Evolutionary conservation across 2,113 vertebrate genomes (phyloP).

Genomic region (Odobenus rosmarus): DNA sequence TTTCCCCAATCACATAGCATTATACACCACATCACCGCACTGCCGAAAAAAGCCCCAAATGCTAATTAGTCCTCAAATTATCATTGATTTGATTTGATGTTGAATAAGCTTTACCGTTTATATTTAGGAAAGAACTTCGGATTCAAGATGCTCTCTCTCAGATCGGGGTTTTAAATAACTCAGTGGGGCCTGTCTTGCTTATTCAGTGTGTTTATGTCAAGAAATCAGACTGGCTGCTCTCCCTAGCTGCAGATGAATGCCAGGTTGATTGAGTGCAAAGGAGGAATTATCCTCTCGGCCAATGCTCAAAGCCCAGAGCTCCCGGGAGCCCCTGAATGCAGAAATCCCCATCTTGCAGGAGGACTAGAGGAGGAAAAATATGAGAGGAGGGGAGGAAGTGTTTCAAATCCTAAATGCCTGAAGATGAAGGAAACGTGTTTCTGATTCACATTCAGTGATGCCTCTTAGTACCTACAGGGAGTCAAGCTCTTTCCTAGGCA

Average conservation of each 20-base stretch:
- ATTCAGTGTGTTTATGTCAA: conserved; percentile 77
- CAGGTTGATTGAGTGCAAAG: conserved; percentile 74
- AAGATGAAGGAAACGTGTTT: neutral
- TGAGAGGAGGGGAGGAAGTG: neutral
- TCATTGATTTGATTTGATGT: conserved; percentile 91
- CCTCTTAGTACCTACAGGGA: neutral
- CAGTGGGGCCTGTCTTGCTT: conserved; percentile 75
- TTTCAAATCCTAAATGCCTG: neutral
- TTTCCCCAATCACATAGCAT: conserved; percentile 85
- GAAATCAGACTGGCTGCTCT: conserved; percentile 75
- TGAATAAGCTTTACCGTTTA: conserved; percentile 88
- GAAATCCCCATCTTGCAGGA: neutral
- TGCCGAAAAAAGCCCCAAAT: conserved; percentile 85
- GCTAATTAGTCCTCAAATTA: conserved; percentile 91
- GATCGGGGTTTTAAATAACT: conserved; percentile 82
- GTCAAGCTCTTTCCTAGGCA: neutral
- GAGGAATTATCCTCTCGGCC: conserved; percentile 54
- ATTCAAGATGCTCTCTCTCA: conserved; percentile 83
- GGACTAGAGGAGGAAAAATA: neutral
- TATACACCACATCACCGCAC: conserved; percentile 86
- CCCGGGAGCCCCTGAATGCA: neutral
- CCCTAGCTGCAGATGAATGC: conserved; percentile 71
- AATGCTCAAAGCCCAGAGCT: neutral
- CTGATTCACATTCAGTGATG: neutral
- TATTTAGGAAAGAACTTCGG: conserved; percentile 85